Evolutionary conservation across 2,113 vertebrate genomes (phyloP).

Genomic region (Labeo catla): DNA sequence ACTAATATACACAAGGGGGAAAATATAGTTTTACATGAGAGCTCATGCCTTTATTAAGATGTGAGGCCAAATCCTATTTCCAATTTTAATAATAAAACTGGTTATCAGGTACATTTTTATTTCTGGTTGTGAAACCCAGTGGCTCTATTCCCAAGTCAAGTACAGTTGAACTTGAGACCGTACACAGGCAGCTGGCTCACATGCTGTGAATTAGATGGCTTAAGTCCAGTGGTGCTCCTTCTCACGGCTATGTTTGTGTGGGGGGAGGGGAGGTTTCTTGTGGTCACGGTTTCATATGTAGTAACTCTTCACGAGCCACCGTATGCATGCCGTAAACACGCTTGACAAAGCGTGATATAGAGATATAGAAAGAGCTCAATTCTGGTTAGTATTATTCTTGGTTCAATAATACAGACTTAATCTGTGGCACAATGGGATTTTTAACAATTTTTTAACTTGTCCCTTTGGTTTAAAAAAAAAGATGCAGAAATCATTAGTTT

Average conservation of each 20-base stretch:
- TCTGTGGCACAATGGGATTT: neutral
- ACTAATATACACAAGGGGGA: neutral
- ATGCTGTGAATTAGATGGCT: slow-evolving; percentile 70
- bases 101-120: slow-evolving; percentile 34
- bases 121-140: neutral
- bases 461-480: neutral
- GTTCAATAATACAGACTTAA: neutral
- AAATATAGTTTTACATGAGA: neutral
- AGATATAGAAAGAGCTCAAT: neutral
- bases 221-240: slow-evolving; percentile 58
- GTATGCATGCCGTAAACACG: slow-evolving; percentile 67
- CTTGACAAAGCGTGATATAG: slow-evolving; percentile 4
- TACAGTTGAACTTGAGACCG: slow-evolving; percentile 61
- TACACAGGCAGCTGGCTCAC: slow-evolving; percentile 62
- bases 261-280: slow-evolving; percentile 54
- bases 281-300: slow-evolving; percentile 69
- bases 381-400: neutral
- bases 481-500: neutral
- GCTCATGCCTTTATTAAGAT: neutral
- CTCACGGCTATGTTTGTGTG: slow-evolving; percentile 39
- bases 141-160: slow-evolving; percentile 40
- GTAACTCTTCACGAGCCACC: slow-evolving; percentile 60
- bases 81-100: slow-evolving; percentile 43
- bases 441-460: neutral
- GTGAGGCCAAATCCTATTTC: slow-evolving; percentile 43